These are phyloP conservation scores for Petrocephalus microphthalmus DNA, from an alignment of 2,113 vertebrate species.

Conservation along the genomic window DNA sequence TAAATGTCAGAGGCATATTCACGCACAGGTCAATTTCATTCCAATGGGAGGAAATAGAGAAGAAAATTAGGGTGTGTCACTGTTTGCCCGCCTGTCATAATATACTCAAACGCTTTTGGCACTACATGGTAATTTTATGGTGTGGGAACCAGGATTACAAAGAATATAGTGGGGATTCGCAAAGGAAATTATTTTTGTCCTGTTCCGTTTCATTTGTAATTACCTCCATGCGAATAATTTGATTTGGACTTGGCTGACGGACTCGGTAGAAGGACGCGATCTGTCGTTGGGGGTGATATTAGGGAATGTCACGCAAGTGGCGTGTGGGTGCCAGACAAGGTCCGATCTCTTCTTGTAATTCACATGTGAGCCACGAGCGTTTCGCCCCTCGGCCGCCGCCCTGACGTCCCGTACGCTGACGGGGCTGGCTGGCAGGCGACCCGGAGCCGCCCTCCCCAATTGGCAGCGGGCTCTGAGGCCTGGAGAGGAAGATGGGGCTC, in stretches of 20 bases:
- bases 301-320: too few relatives aligned
- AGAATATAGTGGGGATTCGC: background rate
- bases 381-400: background rate
- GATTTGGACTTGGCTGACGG: background rate
- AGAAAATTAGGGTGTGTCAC: background rate
- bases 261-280: background rate
- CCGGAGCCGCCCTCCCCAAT: slow-evolving; percentile 30
- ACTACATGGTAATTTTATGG: background rate
- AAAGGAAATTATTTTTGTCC: background rate
- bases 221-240: background rate
- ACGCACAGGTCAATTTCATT: background rate
- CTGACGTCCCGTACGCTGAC: slow-evolving; percentile 20
- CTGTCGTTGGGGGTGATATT: background rate
- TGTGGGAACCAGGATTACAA: background rate
- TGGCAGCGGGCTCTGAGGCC: background rate
- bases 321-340: background rate
- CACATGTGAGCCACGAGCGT: background rate
- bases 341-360: background rate
- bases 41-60: background rate
- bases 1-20: background rate
- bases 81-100: background rate
- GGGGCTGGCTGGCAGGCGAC: slow-evolving; percentile 26
- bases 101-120: background rate
- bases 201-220: background rate
- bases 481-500: background rate